Percentiles rank a stretch among this genome's conserved stretches.
phyloP scores from a whole-genome alignment of 2,888 invertebrate genomes.

The Branchinecta sandiegonensis region DNA sequence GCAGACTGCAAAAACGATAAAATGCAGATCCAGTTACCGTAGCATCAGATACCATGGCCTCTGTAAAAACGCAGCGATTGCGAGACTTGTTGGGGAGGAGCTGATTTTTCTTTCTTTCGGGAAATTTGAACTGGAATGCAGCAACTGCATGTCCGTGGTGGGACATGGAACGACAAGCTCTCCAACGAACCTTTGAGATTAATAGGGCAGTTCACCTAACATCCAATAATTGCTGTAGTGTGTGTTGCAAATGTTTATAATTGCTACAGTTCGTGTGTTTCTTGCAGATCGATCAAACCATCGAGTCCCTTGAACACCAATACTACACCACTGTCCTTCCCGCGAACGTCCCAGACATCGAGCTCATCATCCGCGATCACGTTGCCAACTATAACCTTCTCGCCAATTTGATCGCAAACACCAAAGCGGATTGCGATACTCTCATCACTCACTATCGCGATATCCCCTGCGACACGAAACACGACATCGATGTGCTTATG shows the following conservation, averaged over 20 bases:
- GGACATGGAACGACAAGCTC: background rate
- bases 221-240: background rate
- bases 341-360: conserved; percentile 39
- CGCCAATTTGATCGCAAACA: conserved; percentile 17
- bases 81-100: no score
- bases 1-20: no score
- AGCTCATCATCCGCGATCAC: conserved; percentile 35
- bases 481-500: conserved; percentile 53
- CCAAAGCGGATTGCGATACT: conserved; percentile 17
- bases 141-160: background rate
- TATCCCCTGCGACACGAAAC: conserved; percentile 47
- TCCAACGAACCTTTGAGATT: background rate
- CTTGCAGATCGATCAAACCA: conserved; percentile 44
- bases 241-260: conserved; percentile 16
- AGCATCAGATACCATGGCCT: no score
- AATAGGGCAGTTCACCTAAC: no score
- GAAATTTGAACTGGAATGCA: no score
- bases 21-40: no score
- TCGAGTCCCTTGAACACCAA: conserved; percentile 43
- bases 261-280: conserved; percentile 17
- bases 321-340: conserved; percentile 35
- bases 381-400: conserved; percentile 13
- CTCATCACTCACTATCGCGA: conserved; percentile 37
- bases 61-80: no score
- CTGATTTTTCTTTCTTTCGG: no score